Evolutionary conservation across 2,888 invertebrate species (phyloP), one percentile per base, ranked within the genome.

Genomic region (Pseudococcus longispinus): DNA sequence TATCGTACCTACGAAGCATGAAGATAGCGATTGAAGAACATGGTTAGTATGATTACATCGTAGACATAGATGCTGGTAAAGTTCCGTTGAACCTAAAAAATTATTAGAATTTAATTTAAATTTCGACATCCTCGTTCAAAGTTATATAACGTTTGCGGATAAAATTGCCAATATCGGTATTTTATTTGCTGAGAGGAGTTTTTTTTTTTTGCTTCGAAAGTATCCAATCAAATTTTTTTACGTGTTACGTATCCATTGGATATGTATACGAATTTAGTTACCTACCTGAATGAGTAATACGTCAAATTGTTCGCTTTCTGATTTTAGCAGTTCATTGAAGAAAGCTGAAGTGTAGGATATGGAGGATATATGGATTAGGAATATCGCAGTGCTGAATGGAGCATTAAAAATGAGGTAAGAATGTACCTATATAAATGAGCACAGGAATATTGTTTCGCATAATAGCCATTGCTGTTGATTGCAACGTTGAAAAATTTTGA

Each of bases 1-100:
- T 55, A 55, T 32, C 83, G n/a, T 55, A 55, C 18, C 55, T 84
- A 55, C 20, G 32, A n/a, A 84, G 29, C 83, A 84, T 84, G 37
- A 84, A 55, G 32, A 55, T 13, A 60, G 8, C 18, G 42, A 80
- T 42, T 80, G 77, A 80, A 80, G 42, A 80, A 42, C 18, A 37
- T 42, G 42, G 29, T 80, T 42, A 80, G 18, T 23, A n/a, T 9
- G 55, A 55, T 55, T 55, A 23, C 55, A 55, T 55, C 55, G 55
- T 23, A 20, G 8, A 55, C 20, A 55, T 23, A 60, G 60, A 23
- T 60, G 1, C 23, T 60, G 77, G 70, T 70, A 29, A 29, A 29
- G 29, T 70, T 70, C 29, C 26, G 29, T 29, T 32, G 18, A 29
- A 70, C 70, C 70, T 70, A 70, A 70, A 20, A 70, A 70, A 15